Conservation (phyloP, 2,113 vertebrate species). For the Arothron firmamentum region DNA sequence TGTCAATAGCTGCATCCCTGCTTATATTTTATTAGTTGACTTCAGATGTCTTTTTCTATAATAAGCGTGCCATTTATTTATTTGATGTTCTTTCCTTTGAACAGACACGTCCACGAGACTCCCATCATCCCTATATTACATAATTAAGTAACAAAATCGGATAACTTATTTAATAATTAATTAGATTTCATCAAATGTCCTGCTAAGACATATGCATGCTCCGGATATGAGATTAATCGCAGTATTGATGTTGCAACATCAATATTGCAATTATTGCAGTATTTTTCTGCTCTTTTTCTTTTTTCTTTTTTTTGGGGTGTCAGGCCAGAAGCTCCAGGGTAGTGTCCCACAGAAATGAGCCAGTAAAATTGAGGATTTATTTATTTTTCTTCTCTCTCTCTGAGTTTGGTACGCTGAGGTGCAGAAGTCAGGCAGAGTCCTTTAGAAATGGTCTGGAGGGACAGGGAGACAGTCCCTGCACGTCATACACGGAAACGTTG, state of each 20-base stretch:
- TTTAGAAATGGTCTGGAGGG: slow-evolving; percentile 58
- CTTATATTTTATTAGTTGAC: no score
- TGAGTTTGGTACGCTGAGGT: slow-evolving; percentile 35
- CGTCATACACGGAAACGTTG: slow-evolving; percentile 53
- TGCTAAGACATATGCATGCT: slow-evolving; percentile 18
- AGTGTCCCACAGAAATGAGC: slow-evolving; percentile 71
- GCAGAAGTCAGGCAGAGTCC: slow-evolving; percentile 43
- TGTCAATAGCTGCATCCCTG: no score
- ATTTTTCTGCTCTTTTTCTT: slow-evolving; percentile 43
- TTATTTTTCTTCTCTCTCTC: slow-evolving; percentile 64
- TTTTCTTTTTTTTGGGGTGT: slow-evolving; percentile 47
- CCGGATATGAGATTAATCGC: slow-evolving; percentile 27
- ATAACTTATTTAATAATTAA: background rate
- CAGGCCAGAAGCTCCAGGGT: slow-evolving; percentile 53
- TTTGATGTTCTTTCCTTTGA: background rate
- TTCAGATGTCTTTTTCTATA: no score
- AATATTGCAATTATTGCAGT: no score
- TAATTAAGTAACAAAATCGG: slow-evolving; percentile 54
- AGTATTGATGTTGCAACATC: slow-evolving; percentile 23
- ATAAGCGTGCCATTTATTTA: no score
- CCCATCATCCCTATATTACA: slow-evolving; percentile 20
- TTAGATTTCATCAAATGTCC: slow-evolving; percentile 33
- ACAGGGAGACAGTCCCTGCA: slow-evolving; percentile 23
- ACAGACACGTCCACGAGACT: slow-evolving; percentile 6
- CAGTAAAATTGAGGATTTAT: slow-evolving; percentile 69